Base-by-base conservation (phyloP, 2,113 vertebrate genomes). In the Hemicordylus capensis region DNA sequence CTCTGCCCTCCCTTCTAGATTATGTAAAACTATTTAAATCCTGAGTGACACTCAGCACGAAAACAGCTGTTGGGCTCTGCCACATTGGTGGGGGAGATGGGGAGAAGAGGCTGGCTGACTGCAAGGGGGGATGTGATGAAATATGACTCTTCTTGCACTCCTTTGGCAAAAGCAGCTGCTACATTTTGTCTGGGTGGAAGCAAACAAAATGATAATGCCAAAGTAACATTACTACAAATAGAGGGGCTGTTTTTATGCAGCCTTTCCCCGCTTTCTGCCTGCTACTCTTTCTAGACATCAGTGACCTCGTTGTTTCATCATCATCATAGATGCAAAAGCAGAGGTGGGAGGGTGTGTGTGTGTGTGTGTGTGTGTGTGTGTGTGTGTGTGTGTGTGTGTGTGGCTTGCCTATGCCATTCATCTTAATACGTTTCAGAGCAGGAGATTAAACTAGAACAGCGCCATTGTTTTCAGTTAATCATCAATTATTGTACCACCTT, bases 1-100 rank as follows among this genome's bases (percentile, higher is more conserved):
- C 85, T 84, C 48, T 76, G 61, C 46, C 73, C 86, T 94, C 80
- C 61, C 83, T 83, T 67, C 48, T 73, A 90, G 87, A 94, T 94
- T 94, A 95, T 92, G 92, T 90, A 93, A 94, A 94, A 91, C 88
- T 94, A 94, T 92, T 93, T 83, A 93, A 93, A 94, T 94, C 91
- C 91, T 94, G 91, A 94, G 80, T 90, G 91, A 91, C 93, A 93
- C 69, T 67, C 89, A 89, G 94, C 91, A 87, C 83, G 88, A 91
- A 90, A 90, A 89, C 92, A 94, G 91, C 90, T 95, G 92, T 90
- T 90, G 83, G 66, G 22, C 66, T 84, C 56, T 88, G 67, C 61
- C 88, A 0, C 15, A 28, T 48, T 48, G 34, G 31, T 81, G 56
- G 12, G 37, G 11, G 20, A 88, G 61, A 34, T 51, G 84, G 34